These are phyloP conservation scores for Meteorus sp. DNA, from an alignment of 1,140 invertebrate species.

Conservation along the genomic window DNA sequence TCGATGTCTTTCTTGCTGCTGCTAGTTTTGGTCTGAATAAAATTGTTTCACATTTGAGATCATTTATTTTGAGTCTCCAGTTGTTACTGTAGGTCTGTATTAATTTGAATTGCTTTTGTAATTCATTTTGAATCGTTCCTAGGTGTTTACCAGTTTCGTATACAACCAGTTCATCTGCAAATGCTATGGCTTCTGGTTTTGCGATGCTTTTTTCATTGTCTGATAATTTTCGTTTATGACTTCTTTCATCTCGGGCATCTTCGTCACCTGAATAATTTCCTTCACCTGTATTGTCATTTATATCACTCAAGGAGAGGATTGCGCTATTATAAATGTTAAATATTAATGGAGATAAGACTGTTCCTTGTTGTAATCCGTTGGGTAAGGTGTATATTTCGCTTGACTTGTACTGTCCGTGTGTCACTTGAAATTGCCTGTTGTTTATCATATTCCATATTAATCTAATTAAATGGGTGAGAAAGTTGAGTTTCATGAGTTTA, in stretches of 20 bases:
- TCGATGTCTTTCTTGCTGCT: neutral
- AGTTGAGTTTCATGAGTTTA: slow-evolving; percentile 8
- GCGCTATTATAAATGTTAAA: slow-evolving; percentile 26
- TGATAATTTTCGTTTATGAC: no score
- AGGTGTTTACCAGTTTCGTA: slow-evolving; percentile 9
- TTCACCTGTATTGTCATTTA: neutral
- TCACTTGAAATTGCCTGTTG: neutral
- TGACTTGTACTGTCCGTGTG: no score
- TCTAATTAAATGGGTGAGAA: neutral
- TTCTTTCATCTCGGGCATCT: no score
- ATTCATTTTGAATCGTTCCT: neutral
- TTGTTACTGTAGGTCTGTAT: slow-evolving; percentile 4
- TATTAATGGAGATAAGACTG: slow-evolving; percentile 20
- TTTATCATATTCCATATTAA: slow-evolving; percentile 12
- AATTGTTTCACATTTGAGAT: slow-evolving; percentile 21
- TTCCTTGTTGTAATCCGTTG: slow-evolving; percentile 18
- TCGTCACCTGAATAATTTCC: neutral
- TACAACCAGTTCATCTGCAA: slow-evolving; percentile 20
- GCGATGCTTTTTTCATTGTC: neutral
- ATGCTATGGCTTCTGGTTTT: slow-evolving; percentile 1
- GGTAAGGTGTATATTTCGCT: neutral
- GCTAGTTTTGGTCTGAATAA: slow-evolving; percentile 11
- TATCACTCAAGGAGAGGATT: neutral
- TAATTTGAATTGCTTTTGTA: slow-evolving; percentile 1
- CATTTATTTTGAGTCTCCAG: slow-evolving; percentile 21